These are phyloP conservation scores for Pelecanus crispus DNA, from an alignment of 2,113 vertebrate genomes.

Conservation along the genomic window DNA sequence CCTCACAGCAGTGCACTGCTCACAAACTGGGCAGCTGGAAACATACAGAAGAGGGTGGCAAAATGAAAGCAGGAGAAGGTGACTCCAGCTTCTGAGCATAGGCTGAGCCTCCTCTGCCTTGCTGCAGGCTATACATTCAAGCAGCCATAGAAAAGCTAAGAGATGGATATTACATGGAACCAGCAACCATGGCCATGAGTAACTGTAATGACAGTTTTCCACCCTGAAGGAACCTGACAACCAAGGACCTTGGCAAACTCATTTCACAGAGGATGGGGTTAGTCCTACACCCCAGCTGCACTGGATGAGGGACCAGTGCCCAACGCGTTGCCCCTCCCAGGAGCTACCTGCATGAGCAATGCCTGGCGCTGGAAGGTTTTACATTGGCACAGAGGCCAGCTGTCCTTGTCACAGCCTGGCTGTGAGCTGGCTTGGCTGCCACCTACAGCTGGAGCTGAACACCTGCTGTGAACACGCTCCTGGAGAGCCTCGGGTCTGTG, in stretches of 20 bases:
- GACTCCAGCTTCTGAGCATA: background rate
- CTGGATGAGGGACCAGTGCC: background rate
- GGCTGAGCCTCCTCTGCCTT: background rate
- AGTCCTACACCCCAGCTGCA: background rate
- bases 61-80: background rate
- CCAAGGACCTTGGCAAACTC: background rate
- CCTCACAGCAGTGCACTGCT: background rate
- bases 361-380: background rate
- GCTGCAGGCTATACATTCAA: background rate
- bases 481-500: fast-evolving
- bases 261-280: background rate
- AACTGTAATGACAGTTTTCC: background rate
- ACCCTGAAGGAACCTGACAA: background rate
- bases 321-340: background rate
- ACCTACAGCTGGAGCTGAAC: background rate
- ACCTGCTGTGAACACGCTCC: background rate
- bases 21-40: background rate
- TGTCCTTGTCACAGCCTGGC: background rate
- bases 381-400: background rate
- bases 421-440: background rate
- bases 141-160: background rate
- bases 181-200: background rate
- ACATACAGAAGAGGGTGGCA: background rate
- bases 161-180: background rate
- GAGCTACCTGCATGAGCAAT: background rate